A percentile compares a stretch with the other conserved stretches of the same genome.
Conservation (phyloP, 2,797 vertebrate species). For the Danio aesculapii region DNA sequence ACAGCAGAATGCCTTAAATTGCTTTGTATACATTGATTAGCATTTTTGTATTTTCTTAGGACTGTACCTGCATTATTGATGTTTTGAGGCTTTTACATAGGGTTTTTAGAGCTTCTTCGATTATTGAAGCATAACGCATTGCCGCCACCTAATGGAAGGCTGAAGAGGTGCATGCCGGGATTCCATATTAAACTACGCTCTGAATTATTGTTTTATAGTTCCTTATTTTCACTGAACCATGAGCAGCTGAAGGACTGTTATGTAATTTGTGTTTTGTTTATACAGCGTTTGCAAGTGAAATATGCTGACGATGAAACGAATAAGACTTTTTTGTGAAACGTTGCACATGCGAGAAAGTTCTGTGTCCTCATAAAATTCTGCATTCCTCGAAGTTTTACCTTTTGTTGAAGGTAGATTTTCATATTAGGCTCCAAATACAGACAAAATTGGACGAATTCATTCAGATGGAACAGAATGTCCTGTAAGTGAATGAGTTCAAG, state of each 20-base stretch:
- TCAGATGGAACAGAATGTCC: not conserved
- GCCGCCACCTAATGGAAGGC: conserved; percentile 70
- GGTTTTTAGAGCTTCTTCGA: not conserved
- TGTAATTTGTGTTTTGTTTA: conserved; percentile 30
- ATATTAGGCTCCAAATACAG: not conserved
- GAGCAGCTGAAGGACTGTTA: conserved; percentile 17
- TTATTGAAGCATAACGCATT: conserved; percentile 55
- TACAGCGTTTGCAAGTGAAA: conserved; percentile 14
- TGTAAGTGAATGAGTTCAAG: not conserved
- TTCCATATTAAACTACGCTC: not conserved
- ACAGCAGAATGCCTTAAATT: not conserved
- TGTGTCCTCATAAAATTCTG: conserved; percentile 24
- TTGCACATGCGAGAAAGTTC: conserved; percentile 18
- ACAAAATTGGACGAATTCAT: not conserved
- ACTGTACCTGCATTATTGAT: not conserved
- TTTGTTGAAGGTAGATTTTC: conserved; percentile 12
- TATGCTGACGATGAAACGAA: conserved; percentile 37
- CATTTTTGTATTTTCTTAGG: not conserved
- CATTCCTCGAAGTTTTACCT: not conserved
- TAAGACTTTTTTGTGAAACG: conserved; percentile 18
- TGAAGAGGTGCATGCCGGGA: conserved; percentile 54
- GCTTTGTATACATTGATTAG: not conserved
- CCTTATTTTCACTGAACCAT: not conserved
- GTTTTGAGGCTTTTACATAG: not conserved
- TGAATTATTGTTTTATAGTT: not conserved